phyloP scores from a whole-genome alignment of 2,888 invertebrate genomes.

The Metalampra italica region DNA sequence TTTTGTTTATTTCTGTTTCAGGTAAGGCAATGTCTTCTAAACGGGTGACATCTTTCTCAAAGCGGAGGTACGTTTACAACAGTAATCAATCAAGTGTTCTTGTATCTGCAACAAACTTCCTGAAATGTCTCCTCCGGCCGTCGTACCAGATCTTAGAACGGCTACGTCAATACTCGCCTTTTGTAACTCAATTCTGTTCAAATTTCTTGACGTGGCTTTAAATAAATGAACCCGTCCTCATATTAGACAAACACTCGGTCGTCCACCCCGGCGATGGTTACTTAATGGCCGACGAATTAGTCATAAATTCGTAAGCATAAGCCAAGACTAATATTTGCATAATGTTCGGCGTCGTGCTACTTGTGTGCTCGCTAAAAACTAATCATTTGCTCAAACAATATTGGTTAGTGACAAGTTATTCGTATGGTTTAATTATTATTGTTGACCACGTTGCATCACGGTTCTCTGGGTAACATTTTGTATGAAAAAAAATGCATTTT shows the following conservation, averaged over 20 bases:
- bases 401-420: constrained; percentile 10
- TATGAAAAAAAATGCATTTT: too few species aligned
- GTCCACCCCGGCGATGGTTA: constrained; percentile 62
- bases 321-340: constrained; percentile 55
- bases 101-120: constrained; percentile 5
- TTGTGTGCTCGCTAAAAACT: constrained; percentile 44
- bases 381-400: constrained; percentile 30
- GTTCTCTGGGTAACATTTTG: not conserved
- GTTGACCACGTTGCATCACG: not conserved
- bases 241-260: constrained; percentile 64
- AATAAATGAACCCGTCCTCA: constrained; percentile 51
- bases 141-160: constrained; percentile 36
- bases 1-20: constrained; percentile 49
- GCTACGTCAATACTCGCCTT: constrained; percentile 25
- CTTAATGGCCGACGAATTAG: constrained; percentile 67
- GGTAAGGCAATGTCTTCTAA: constrained; percentile 75
- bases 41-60: constrained; percentile 57
- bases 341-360: constrained; percentile 39
- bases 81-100: constrained; percentile 45
- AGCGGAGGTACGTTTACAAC: constrained; percentile 43
- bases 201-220: constrained; percentile 32
- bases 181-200: constrained; percentile 33
- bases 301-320: constrained; percentile 30
- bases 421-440: constrained; percentile 3
- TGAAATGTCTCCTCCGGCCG: constrained; percentile 23